A percentile compares a stretch with the other conserved stretches of the same genome.
Conservation (phyloP, 1,140 invertebrate genomes). For the Sitobion miscanthi region DNA sequence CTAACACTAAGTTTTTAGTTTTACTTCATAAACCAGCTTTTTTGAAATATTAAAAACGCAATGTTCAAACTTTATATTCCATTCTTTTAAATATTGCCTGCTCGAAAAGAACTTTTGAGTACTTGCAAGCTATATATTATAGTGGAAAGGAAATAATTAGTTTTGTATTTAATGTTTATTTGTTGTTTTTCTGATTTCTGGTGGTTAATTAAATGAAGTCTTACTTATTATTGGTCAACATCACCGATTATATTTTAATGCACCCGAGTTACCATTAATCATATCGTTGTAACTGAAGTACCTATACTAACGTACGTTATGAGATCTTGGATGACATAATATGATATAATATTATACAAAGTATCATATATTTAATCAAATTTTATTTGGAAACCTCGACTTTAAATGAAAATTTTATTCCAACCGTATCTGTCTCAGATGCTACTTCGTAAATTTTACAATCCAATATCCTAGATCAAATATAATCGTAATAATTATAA, state of each 20-base stretch:
- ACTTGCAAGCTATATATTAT: not conserved
- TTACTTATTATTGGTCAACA: not conserved
- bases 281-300: not conserved
- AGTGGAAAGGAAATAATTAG: not conserved
- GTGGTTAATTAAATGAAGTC: not conserved
- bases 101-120: not conserved
- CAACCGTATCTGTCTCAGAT: not conserved
- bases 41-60: constrained; percentile 3
- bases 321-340: not conserved
- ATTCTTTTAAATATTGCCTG: not conserved
- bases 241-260: not conserved
- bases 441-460: not conserved
- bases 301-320: not conserved
- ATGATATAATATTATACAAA: not conserved
- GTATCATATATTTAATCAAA: not conserved
- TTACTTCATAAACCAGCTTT: not conserved
- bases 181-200: not conserved
- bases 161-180: not conserved
- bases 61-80: not conserved
- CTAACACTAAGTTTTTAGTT: not conserved
- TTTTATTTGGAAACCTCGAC: not conserved
- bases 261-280: not conserved
- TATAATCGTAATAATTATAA: not conserved
- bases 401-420: not conserved
- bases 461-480: not conserved